These are phyloP conservation scores for Cryptops parisi DNA, from an alignment of 2,888 invertebrate genomes.

Conservation along the genomic window DNA sequence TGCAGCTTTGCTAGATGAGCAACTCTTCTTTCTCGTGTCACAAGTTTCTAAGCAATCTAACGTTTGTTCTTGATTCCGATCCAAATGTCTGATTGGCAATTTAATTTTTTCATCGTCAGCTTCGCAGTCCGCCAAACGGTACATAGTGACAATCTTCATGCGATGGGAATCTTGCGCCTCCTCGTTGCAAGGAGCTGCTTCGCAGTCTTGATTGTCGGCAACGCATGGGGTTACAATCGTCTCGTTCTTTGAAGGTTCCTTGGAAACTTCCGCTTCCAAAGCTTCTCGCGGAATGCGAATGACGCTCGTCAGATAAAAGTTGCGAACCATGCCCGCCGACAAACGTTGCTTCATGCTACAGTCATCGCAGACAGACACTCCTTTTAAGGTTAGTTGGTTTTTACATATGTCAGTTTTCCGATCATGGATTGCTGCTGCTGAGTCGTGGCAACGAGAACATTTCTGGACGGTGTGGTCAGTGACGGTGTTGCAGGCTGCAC, in stretches of 20 bases:
- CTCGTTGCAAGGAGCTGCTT: background rate
- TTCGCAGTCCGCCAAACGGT: background rate
- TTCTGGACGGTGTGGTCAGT: background rate
- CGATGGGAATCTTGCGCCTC: background rate
- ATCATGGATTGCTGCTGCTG: background rate
- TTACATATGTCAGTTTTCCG: background rate
- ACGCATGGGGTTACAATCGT: background rate
- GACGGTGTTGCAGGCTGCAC: background rate
- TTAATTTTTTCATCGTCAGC: background rate
- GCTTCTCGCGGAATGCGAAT: background rate
- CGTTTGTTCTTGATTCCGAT: too few relatives aligned
- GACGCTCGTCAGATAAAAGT: background rate
- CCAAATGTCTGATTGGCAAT: too few relatives aligned
- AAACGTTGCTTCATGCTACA: too few relatives aligned
- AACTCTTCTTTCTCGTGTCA: too few relatives aligned
- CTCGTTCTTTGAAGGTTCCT: background rate
- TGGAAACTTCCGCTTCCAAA: background rate
- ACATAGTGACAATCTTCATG: background rate
- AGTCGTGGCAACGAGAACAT: background rate
- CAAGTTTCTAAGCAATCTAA: too few relatives aligned
- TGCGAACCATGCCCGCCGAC: constrained; percentile 1
- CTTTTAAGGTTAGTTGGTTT: background rate
- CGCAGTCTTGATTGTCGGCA: background rate
- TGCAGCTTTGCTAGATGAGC: too few relatives aligned
- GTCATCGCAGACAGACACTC: background rate